Evolutionary conservation across 2,888 invertebrate species (phyloP), one percentile per base, ranked within the genome.

Genomic region (Eristalinus aeneus): DNA sequence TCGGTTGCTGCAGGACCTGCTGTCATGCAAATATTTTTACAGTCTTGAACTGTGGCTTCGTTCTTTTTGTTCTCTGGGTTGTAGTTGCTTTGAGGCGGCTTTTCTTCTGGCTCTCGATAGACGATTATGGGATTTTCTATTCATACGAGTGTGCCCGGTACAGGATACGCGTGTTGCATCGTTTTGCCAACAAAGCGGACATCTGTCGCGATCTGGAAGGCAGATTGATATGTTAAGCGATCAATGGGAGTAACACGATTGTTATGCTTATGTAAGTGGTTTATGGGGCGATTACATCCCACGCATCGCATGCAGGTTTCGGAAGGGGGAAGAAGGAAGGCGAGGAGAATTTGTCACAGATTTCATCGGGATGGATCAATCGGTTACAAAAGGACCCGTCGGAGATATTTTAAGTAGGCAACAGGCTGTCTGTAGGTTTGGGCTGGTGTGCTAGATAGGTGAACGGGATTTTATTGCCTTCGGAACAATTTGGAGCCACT

Each of bases 11-110:
- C 32, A 63, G 67, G 72, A 76, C 85, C 72, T 86, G 85, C 73
- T 86, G 85, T 81, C 77, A 81, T 86, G 85, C 85, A 81, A 86
- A 86, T 86, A 86, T 81, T 81, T 85, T 85, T 69, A 86, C 81
- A 77, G 69, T 86, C 65, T 86, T 86, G 85, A 86, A 86, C 85
- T 84, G 71, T 79, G 84, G 27, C 80, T 68, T 73, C 12, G 36
- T 81, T 53, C 69, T 72, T 73, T 73, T 75, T 80, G 46, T 68
- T 1, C 46, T 23, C 5, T n/a, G 16, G 54, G 39, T 74, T 74
- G 32, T 60, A 67, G 20, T 74, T 65, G 58, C 58, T 65, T 60
- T n/a, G 36, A 46, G 16, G 46, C 46, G 23, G 31, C 54, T 34
- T 16, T 16, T 61, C 27, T 61, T 10, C 34, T 39, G 34, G 46